These are phyloP conservation scores for Timema cristinae DNA, from an alignment of 2,888 invertebrate species.

Conservation along the genomic window DNA sequence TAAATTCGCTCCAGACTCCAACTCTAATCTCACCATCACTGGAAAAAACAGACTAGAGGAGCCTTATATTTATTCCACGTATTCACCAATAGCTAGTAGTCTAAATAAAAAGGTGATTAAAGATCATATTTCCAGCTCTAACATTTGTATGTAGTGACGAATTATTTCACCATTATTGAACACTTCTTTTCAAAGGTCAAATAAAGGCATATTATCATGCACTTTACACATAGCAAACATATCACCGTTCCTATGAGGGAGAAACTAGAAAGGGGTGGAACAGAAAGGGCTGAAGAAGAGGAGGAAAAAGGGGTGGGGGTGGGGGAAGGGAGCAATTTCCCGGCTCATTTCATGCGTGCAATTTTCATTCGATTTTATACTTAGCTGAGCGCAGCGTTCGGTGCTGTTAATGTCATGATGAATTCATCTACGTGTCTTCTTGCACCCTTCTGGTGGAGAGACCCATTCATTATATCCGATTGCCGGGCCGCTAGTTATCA, in stretches of 20 bases:
- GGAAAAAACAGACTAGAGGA: too few species aligned
- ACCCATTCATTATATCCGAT: too few species aligned
- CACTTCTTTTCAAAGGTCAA: not conserved
- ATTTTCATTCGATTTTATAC: slow-evolving; percentile 32
- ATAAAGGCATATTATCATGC: slow-evolving; percentile 14
- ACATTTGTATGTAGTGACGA: too few species aligned
- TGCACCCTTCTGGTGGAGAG: too few species aligned
- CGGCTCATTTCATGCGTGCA: slow-evolving; percentile 29
- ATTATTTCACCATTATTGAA: too few species aligned
- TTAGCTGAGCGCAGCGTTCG: slow-evolving; percentile 15
- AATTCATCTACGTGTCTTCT: not conserved
- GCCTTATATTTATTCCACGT: too few species aligned
- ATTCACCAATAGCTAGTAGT: too few species aligned
- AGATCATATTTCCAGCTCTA: too few species aligned
- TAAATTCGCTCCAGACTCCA: too few species aligned
- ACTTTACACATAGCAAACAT: slow-evolving; percentile 6
- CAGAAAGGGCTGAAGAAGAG: not conserved
- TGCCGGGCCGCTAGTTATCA: too few species aligned
- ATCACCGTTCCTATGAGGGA: not conserved
- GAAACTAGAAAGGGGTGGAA: slow-evolving; percentile 1
- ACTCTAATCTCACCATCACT: too few species aligned
- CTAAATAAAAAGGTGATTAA: too few species aligned
- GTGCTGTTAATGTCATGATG: not conserved
- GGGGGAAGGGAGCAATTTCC: slow-evolving; percentile 22
- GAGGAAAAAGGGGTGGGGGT: not conserved